These are phyloP conservation scores for Tetanocera ferruginea DNA, from an alignment of 2,888 invertebrate genomes.

Conservation along the genomic window DNA sequence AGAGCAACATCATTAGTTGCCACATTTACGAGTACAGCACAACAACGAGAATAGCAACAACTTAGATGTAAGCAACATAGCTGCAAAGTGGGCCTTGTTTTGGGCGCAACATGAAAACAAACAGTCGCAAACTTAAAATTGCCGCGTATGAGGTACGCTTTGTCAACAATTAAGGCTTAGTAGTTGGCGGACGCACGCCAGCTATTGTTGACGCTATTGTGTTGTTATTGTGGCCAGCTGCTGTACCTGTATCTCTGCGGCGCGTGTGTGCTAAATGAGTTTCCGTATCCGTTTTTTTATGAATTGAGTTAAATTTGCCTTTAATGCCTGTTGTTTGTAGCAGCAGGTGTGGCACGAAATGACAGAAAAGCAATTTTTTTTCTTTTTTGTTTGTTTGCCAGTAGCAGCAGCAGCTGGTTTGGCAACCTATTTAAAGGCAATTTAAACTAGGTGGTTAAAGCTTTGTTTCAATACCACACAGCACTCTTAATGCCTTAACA, in stretches of 20 bases:
- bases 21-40: not conserved
- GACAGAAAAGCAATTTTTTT: not conserved
- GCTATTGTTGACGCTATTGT: not conserved
- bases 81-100: not conserved
- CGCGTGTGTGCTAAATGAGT: slow-evolving; percentile 35
- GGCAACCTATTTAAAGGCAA: not conserved
- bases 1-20: slow-evolving; percentile 12
- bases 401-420: slow-evolving; percentile 37
- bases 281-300: slow-evolving; percentile 38
- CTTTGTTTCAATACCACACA: no score
- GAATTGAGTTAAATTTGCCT: not conserved
- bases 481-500: no score
- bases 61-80: not conserved
- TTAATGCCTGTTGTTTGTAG: not conserved
- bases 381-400: no score
- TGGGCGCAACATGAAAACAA: not conserved
- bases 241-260: slow-evolving; percentile 42
- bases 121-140: not conserved
- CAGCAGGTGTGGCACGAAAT: not conserved
- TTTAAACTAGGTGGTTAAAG: no score
- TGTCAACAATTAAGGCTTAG: slow-evolving; percentile 29
- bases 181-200: not conserved
- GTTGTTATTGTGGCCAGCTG: slow-evolving; percentile 27
- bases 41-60: not conserved
- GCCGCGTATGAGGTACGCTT: slow-evolving; percentile 10